phyloP scores from a whole-genome alignment of 1,140 invertebrate genomes.

The Drosophila tani region DNA sequence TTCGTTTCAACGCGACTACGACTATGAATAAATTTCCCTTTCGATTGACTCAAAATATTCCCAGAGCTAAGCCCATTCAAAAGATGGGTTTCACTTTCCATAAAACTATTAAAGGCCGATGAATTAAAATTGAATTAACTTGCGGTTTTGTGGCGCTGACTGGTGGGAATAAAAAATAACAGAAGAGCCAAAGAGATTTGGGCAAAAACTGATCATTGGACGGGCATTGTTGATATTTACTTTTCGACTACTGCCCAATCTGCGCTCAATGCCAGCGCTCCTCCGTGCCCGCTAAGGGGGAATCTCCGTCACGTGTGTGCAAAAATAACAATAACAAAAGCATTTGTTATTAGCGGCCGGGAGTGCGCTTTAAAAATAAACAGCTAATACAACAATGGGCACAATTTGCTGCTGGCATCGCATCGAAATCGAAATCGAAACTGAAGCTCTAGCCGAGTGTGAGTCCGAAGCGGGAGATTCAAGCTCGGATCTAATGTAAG shows the following conservation, averaged over 20 bases:
- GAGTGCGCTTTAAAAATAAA: slow-evolving; percentile 78
- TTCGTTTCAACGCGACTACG: background rate
- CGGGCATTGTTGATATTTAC: slow-evolving; percentile 54
- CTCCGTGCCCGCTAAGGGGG: slow-evolving; percentile 15
- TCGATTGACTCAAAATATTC: slow-evolving; percentile 32
- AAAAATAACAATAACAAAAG: slow-evolving; percentile 59
- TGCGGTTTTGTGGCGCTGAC: slow-evolving; percentile 17
- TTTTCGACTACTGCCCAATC: slow-evolving; percentile 66
- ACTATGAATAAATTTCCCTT: slow-evolving; percentile 38
- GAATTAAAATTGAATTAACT: slow-evolving; percentile 76
- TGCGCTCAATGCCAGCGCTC: slow-evolving; percentile 59
- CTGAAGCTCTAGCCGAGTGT: slow-evolving; percentile 4
- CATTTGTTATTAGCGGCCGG: slow-evolving; percentile 62
- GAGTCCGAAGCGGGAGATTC: slow-evolving; percentile 9
- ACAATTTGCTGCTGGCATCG: slow-evolving; percentile 66
- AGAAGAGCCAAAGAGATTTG: slow-evolving; percentile 25
- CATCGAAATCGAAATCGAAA: slow-evolving; percentile 33
- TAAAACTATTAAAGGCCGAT: slow-evolving; percentile 46
- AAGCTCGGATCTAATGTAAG: slow-evolving; percentile 72
- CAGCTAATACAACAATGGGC: slow-evolving; percentile 77
- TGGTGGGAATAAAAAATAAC: slow-evolving; percentile 54
- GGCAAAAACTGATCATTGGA: slow-evolving; percentile 42
- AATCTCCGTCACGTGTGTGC: slow-evolving; percentile 38
- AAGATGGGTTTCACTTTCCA: slow-evolving; percentile 51
- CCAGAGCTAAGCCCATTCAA: slow-evolving; percentile 24